phyloP scores from a whole-genome alignment of 2,113 vertebrate species.

The Cranoglanis bouderius region DNA sequence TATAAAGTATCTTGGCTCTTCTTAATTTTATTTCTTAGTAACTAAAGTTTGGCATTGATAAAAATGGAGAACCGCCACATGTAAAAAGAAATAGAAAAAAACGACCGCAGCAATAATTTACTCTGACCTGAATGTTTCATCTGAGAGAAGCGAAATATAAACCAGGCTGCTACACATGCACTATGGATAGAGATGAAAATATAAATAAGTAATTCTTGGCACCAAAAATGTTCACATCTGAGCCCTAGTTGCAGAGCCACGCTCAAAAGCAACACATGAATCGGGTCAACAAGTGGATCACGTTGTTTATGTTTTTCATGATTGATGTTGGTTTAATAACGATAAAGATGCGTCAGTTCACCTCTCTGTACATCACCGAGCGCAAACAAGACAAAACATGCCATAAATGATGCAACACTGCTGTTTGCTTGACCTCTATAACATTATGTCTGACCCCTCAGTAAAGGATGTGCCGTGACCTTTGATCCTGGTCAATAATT shows the following conservation, averaged over 20 bases:
- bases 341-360: background rate
- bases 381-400: slow-evolving; percentile 34
- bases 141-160: slow-evolving; percentile 26
- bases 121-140: slow-evolving; percentile 43
- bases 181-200: slow-evolving; percentile 22
- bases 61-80: background rate
- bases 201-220: slow-evolving; percentile 19
- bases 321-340: slow-evolving; percentile 4
- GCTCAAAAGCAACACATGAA: background rate
- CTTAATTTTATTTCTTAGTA: background rate
- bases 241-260: background rate
- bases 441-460: slow-evolving; percentile 64
- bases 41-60: slow-evolving; percentile 8
- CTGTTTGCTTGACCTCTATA: slow-evolving; percentile 60
- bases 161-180: slow-evolving; percentile 26
- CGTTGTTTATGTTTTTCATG: background rate
- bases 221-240: background rate
- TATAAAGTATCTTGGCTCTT: background rate
- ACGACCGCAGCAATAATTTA: slow-evolving; percentile 37
- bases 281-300: background rate
- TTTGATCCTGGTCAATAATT: slow-evolving; percentile 76
- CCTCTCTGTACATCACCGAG: background rate
- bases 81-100: background rate
- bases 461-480: slow-evolving; percentile 72
- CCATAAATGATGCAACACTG: slow-evolving; percentile 39